Evolutionary conservation across 2,888 invertebrate species (phyloP).

Genomic region (Orthonevra nobilis): DNA sequence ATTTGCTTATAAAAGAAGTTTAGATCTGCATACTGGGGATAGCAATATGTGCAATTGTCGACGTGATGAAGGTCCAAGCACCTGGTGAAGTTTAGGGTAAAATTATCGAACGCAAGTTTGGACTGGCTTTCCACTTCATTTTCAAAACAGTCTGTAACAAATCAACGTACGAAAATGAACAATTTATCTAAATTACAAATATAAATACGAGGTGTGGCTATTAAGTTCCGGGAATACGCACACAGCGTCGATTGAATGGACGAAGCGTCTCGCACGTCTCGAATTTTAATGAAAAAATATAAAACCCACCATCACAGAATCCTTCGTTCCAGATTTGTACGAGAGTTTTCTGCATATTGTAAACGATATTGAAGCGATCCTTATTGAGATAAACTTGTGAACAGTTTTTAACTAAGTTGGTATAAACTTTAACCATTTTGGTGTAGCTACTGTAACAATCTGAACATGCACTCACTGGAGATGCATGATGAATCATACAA

Average conservation of each 20-base stretch:
- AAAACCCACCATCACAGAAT: slow-evolving; percentile 50
- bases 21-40: not conserved
- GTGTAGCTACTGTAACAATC: accelerated
- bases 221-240: too few species aligned
- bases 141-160: slow-evolving; percentile 38
- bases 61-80: too few species aligned
- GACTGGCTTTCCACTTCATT: not conserved
- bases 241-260: too few species aligned
- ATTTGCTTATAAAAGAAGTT: slow-evolving; percentile 34
- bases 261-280: too few species aligned
- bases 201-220: too few species aligned
- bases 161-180: too few species aligned
- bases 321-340: slow-evolving; percentile 40
- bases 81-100: too few species aligned
- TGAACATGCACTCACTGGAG: not conserved
- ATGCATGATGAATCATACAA: not conserved
- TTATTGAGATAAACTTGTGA: not conserved
- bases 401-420: not conserved
- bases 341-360: slow-evolving; percentile 15
- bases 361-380: slow-evolving; percentile 39
- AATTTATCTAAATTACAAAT: too few species aligned
- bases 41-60: not conserved
- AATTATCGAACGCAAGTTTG: not conserved
- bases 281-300: too few species aligned
- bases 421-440: not conserved